A percentile compares a stretch with the other conserved stretches of the same genome.
These are phyloP conservation scores for Chloroceryle aenea DNA, from an alignment of 2,113 vertebrate species.

Conservation along the genomic window DNA sequence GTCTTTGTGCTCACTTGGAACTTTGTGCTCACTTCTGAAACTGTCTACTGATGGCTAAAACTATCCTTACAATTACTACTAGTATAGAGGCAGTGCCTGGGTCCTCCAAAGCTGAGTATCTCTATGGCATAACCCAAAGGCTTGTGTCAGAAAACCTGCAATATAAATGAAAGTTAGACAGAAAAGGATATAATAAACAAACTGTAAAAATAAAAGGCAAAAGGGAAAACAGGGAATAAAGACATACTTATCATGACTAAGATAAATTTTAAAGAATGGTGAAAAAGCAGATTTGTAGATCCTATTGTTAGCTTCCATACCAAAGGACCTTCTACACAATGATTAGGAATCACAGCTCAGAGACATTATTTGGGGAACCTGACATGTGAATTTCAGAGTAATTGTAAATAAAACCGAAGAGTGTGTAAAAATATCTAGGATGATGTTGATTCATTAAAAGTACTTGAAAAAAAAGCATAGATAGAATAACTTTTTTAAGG, in stretches of 20 bases:
- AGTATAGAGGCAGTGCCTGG: not conserved
- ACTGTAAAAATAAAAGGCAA: not conserved
- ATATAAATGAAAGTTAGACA: not conserved
- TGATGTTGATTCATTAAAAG: not conserved
- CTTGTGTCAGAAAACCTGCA: not conserved
- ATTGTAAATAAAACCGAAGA: not conserved
- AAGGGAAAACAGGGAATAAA: not conserved
- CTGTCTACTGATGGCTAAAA: not conserved
- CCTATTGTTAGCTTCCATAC: not conserved
- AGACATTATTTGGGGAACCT: not conserved
- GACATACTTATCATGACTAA: not conserved
- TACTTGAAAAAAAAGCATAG: slow-evolving; percentile 57
- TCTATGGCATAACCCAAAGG: not conserved
- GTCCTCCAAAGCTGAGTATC: not conserved
- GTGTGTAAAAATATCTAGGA: not conserved
- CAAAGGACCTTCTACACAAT: not conserved
- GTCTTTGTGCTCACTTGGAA: not conserved
- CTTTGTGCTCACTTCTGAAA: too few relatives aligned
- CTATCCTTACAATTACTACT: not conserved
- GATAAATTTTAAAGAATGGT: not conserved
- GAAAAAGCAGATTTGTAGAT: not conserved
- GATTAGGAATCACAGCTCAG: not conserved
- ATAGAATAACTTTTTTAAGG: slow-evolving; percentile 53
- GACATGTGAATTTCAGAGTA: not conserved
- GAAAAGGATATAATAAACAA: not conserved